Evolutionary conservation across 2,113 vertebrate genomes (phyloP), one percentile per base, ranked within the genome.

Genomic region (Melanostigma gelatinosum): DNA sequence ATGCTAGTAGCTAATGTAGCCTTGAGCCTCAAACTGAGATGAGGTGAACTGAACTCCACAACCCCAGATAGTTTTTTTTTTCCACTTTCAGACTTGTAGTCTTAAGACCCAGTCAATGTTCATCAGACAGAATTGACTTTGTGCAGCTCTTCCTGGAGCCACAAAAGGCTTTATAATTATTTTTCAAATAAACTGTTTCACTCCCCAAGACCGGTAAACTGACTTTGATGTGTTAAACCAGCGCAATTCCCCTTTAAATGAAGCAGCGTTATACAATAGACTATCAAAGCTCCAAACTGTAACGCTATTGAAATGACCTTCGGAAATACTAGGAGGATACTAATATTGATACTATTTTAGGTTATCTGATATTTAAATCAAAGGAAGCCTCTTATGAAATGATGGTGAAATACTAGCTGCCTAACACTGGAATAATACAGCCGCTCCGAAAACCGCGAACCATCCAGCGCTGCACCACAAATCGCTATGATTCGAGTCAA

Each of bases 361-460:
- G 89, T 27, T 79, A 91, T 84, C 46, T 58, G 83, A 87, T 88
- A 88, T 80, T 62, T 77, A 72, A 79, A 90, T 44, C 71, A 74
- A 77, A 74, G 89, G 84, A 93, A 90, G 83, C 87, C 84, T 90
- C 85, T 87, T 85, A 89, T 90, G 87, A 80, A 77, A 87, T 87
- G 85, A 86, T 87, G 84, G 83, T 85, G 86, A 87, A 90, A 89
- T 79, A 84, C 80, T 80, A 84, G 83, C 90, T 80, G 89, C 82
- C 46, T 85, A 88, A 92, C 80, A 89, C 88, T 88, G 86, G 86
- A 90, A 93, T 87, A 92, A 92, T 90, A 89, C 70, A 71, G 81
- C 76, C 40, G 6, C 70, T 82, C 83, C 0, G 55, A 83, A 83
- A 83, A 85, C 89, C 91, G 85, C 89, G 85, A 88, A 84, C 82